Evolutionary conservation across 2,113 vertebrate genomes (phyloP), one percentile per base, ranked within the genome.

Genomic region (Burhinus oedicnemus): DNA sequence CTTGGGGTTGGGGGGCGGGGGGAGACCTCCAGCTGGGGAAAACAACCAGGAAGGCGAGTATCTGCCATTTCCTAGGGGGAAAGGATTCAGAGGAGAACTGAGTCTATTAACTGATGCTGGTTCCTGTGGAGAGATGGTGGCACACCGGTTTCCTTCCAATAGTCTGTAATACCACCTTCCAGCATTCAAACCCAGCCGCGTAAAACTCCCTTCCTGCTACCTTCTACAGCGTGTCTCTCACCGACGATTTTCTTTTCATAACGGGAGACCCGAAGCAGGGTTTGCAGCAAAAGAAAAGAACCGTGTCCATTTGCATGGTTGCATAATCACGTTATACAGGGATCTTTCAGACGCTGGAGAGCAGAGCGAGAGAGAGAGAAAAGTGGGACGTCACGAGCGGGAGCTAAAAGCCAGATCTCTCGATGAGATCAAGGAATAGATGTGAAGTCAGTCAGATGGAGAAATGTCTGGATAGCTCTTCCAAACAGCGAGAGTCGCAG

Each of bases 301-400:
- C 95, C 52, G 42, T 89, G 96, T 94, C 94, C 94, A 94, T 96
- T 96, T 95, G 93, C 95, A 94, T 95, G 97, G 95, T 96, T 97
- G 96, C 89, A 95, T 96, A 95, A 97, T 97, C 95, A 93, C 15
- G 42, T 95, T 96, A 96, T 65, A 96, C 86, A 93, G 91, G 81
- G 81, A 95, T 97, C 91, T 95, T 89, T 95, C 89, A 92, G 87
- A 66, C 2, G 15, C 95, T 22, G 83, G 84, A 87, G 83, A 94
- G 94, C 92, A 91, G 65, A 94, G 90, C 0, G 17, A 0, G 72
- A 13, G 79, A 34, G 78, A 49, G 72, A 71, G 51, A 58, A 81
- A 96, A 95, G 70, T 64, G 87, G 94, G 84, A 93, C 38, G 61
- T 95, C 74, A 85, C 7, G 32, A 87, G 77, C 66, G 6, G 49